These are phyloP conservation scores for Trissolcus japonicus DNA, from an alignment of 2,888 invertebrate genomes.

Conservation along the genomic window DNA sequence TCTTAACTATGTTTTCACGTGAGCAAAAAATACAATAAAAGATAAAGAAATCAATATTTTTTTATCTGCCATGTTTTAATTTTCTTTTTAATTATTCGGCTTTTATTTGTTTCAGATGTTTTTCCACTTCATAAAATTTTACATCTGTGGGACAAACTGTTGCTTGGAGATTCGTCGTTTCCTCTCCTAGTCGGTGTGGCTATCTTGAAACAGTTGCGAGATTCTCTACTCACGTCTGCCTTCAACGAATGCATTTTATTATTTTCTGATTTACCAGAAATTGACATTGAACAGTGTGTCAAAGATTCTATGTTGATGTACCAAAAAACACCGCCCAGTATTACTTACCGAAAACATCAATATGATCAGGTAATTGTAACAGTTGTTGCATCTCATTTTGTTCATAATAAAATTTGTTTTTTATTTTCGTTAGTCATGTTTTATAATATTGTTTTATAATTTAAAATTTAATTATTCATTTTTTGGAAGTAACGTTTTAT, in stretches of 20 bases:
- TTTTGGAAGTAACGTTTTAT: not conserved
- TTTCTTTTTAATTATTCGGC: not conserved
- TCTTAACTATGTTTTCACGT: constrained; percentile 99
- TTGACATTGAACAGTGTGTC: constrained; percentile 95
- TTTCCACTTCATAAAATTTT: constrained; percentile 98
- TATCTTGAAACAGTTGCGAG: constrained; percentile 91
- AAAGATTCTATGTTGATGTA: constrained; percentile 91
- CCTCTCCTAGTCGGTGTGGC: constrained; percentile 97
- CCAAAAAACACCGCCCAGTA: constrained; percentile 90
- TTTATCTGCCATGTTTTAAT: not conserved
- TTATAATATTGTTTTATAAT: not conserved
- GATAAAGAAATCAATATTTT: too few relatives aligned
- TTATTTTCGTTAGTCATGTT: not conserved
- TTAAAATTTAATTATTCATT: not conserved
- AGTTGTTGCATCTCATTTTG: too few relatives aligned
- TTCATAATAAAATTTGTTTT: constrained; percentile 40
- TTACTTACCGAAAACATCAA: constrained; percentile 90
- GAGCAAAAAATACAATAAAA: constrained; percentile 78
- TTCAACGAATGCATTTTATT: constrained; percentile 99
- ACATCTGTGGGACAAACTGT: constrained; percentile 97
- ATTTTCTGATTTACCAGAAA: constrained; percentile 98
- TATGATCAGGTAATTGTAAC: constrained; percentile 64
- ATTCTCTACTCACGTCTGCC: constrained; percentile 89
- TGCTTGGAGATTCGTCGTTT: constrained; percentile 94
- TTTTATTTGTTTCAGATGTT: constrained; percentile 84